Evolutionary conservation across 1,140 invertebrate genomes (phyloP), one percentile per base, ranked within the genome.

Genomic region (Leguminivora glycinivorella): DNA sequence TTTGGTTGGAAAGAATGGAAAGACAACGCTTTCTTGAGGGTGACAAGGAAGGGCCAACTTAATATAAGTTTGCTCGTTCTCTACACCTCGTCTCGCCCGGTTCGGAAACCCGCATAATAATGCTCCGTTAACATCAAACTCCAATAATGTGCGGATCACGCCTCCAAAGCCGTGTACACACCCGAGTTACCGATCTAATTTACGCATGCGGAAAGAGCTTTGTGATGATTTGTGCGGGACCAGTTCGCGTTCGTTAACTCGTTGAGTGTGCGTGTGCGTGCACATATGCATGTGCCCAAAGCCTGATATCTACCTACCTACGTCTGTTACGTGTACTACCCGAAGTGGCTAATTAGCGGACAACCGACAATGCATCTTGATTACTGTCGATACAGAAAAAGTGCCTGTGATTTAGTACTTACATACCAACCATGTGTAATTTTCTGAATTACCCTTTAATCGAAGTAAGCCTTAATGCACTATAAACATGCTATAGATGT

Each of bases 21-120:
- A 83, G 79, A 83, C 78, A 85, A 83, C 83, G 76, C 74, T 81
- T 77, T 72, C 75, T 38, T 73, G 58, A 47, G 67, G 63, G 70
- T 75, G 71, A 73, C 68, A 74, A 76, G 83, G 75, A 74, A 72
- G 75, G 78, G 77, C 76, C 72, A 87, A 88, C 76, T 90, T 88
- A 90, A 87, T 84, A 88, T 88, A 88, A 90, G 82, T 90, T 90
- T 80, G 80, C 81, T 84, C 81, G 80, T 85, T 84, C 80, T 72
- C 80, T 79, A 78, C 80, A 85, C 82, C 83, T 88, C 83, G 77
- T 74, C 74, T 78, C 73, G 76, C 67, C 70, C 74, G 71, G 70
- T 79, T 84, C 76, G 72, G 78, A 84, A 82, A 81, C 83, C 83
- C 82, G 80, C 80, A 87, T 82, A 79, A 85, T 88, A 87, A 81